Evolutionary conservation across 92 coral and sea anemone genomes (phyloP), one percentile per base, ranked within the genome.

Genomic region (Epizoanthus stellaris): DNA sequence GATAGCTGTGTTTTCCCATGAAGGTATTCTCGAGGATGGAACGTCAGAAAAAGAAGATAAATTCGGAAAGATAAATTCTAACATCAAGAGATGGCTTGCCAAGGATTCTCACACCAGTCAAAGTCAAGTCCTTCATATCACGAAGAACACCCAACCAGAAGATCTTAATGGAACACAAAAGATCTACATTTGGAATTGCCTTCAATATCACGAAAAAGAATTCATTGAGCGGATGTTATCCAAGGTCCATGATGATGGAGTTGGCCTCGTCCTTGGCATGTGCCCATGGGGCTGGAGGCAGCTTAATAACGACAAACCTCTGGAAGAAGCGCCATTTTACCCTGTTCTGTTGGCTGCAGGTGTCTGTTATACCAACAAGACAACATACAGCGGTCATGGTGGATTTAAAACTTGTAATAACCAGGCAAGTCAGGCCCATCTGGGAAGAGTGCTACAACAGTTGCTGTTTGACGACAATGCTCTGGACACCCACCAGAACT

Each of bases 221-320:
- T 82, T 82, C 40, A 69, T 82, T 12, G 60, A 45, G 23, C 68
- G 14, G 4, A 82, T 82, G 80, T 34, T 82, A 14, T 40, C 68
- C 36, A 67, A 42, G 68, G 86, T 82, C 12, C 43, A 30, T 10
- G 75, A 67, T 12, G 70, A 82, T 61, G 86, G 86, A 30, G 76
- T 49, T 68, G 86, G 86, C 14, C 57, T 82, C 6, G 65, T 82
- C 4, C 43, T 82, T 80, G 86, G 86, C 16, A 67, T 17, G 42
- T 82, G 86, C 61, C 86, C 86, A 67, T 82, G 86, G 86, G 86
- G 86, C 30, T 82, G 86, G 86, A 69, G 80, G 80, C 67, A 82
- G 80, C 23, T 45, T 0, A 82, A 82, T 45, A 25, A 67, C 19
- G 16, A 82, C n/a, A 65, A n/a, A 67, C 80, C 86, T 19, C 80